Base-by-base conservation (phyloP, 2,888 invertebrate species). In the Parapristionchus giblindavisi region DNA sequence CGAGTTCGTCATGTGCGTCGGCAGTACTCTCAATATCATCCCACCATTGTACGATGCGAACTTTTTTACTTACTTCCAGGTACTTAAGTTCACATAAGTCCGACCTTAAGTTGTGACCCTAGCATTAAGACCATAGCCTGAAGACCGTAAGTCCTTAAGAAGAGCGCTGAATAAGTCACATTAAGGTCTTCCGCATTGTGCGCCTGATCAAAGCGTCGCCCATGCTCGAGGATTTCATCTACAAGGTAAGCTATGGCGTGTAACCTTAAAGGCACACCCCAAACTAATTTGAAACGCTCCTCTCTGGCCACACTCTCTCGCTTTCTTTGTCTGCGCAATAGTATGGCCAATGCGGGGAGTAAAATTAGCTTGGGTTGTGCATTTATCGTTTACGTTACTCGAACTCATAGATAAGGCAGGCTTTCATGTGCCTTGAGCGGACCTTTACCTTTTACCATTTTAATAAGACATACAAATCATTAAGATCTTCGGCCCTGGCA, bases 201-300 rank as follows among this genome's bases (percentile, higher is more conserved):
- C 91, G 99, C 68, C 90, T 99, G 3, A 98, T 99, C 77, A 99
- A 99, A 90, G 98, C 98, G 0, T 99, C 98, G 0, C 99, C 99
- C 0, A 92, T 99, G 91, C 90, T 99, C 65, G 99, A 99, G 89
- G 99, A 98, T 82, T 99, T 99, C 89, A 90, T 91, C 52, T 91
- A 90, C 83, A 91, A 91, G 88, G 90, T 91, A 79, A 75, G 52
- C 60, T 54, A n/a, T 17, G 4, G 32, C 14, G n/a, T n/a, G n/a
- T n/a, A n/a, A n/a, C n/a, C n/a, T n/a, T n/a, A n/a, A n/a, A n/a
- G n/a, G n/a, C n/a, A n/a, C n/a, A n/a, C n/a, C n/a, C n/a, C n/a
- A n/a, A n/a, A n/a, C n/a, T n/a, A n/a, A n/a, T n/a, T n/a, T n/a
- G n/a, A n/a, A n/a, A n/a, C n/a, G n/a, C n/a, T n/a, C n/a, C n/a